These are phyloP conservation scores for Phallusia fumigata DNA, from an alignment of 23 tunicate genomes.

Conservation along the genomic window DNA sequence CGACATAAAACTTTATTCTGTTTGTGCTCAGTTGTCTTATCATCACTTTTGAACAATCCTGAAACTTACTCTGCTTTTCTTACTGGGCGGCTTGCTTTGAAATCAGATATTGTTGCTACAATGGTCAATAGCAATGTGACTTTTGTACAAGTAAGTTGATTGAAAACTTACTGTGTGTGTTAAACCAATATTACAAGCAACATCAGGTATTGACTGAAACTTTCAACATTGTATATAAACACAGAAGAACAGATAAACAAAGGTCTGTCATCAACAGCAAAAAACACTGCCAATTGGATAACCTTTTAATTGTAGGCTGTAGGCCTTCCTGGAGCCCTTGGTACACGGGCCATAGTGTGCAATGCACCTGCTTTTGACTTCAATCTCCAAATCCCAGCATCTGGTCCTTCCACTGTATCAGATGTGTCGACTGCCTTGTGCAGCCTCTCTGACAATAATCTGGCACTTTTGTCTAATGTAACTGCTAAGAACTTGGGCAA, in stretches of 20 bases:
- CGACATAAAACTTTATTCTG: not conserved
- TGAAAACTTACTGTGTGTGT: too few relatives aligned
- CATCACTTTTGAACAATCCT: not conserved
- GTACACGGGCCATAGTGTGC: slow-evolving; percentile 32
- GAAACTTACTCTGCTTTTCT: not conserved
- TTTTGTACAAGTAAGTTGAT: slow-evolving; percentile 20
- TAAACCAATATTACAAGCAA: not conserved
- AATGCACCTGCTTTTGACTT: slow-evolving; percentile 20
- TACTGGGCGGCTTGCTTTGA: slow-evolving; percentile 15
- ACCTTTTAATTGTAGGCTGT: slow-evolving; percentile 18
- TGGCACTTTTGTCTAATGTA: not conserved
- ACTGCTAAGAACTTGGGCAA: slow-evolving; percentile 4
- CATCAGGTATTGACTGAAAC: too few relatives aligned
- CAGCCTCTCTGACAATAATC: slow-evolving; percentile 20
- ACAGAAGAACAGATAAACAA: too few relatives aligned
- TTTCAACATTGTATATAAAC: too few relatives aligned
- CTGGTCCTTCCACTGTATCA: slow-evolving; percentile 29
- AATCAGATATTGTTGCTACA: slow-evolving; percentile 15
- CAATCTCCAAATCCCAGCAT: slow-evolving; percentile 15
- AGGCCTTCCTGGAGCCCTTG: not conserved
- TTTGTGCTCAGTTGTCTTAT: slow-evolving; percentile 3
- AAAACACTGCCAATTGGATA: not conserved
- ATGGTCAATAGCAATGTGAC: slow-evolving; percentile 33
- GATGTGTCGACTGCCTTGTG: slow-evolving; percentile 39
- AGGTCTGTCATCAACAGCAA: not conserved